These are phyloP conservation scores for Mirza zaza DNA, from an alignment of 2,113 vertebrate species.

Conservation along the genomic window DNA sequence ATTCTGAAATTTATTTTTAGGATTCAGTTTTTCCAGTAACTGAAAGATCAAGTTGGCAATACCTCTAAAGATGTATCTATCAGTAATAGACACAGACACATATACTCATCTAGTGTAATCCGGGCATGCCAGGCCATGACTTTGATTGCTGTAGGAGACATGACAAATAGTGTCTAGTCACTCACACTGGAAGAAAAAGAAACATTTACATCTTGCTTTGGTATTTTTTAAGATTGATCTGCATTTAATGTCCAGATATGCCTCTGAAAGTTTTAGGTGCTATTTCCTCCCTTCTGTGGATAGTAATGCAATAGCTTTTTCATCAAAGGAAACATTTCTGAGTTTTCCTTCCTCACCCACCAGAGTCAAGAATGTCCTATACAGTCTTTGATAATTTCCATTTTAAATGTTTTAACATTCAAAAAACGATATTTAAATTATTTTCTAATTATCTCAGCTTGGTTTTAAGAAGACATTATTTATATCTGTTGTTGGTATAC, in stretches of 20 bases:
- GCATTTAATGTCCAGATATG: neutral
- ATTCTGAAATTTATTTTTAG: conserved; percentile 47
- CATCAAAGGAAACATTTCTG: neutral
- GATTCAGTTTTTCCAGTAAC: neutral
- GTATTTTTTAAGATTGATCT: neutral
- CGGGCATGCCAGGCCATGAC: neutral
- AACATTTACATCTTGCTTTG: neutral
- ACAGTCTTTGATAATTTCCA: neutral
- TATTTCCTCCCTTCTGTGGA: neutral
- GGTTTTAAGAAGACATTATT: neutral
- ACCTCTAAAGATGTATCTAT: neutral
- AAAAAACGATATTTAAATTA: neutral
- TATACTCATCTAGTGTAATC: neutral
- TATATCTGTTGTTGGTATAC: neutral
- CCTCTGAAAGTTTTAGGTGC: neutral
- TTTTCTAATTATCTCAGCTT: neutral
- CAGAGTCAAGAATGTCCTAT: neutral
- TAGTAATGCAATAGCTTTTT: neutral
- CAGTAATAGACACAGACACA: neutral
- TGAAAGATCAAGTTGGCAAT: neutral
- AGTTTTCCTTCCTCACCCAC: neutral
- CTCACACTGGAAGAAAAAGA: neutral
- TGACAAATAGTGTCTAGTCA: neutral
- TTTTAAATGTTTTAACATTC: neutral
- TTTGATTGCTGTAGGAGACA: neutral